Conservation (phyloP, 2,797 vertebrate genomes). For the Toxotes lorentzi region DNA sequence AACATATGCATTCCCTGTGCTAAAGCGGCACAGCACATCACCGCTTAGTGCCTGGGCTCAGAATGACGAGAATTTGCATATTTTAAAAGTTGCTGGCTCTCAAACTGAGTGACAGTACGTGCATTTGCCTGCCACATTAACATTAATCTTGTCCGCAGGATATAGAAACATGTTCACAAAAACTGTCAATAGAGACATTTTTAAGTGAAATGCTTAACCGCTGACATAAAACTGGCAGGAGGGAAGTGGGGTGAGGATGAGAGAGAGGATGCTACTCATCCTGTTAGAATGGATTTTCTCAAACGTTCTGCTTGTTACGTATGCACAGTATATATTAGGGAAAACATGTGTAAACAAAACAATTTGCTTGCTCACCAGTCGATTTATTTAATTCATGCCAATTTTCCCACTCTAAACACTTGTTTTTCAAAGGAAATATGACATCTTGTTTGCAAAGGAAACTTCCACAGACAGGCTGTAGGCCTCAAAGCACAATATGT, state of each 20-base stretch:
- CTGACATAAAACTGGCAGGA: slow-evolving; percentile 29
- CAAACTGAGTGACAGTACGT: slow-evolving; percentile 27
- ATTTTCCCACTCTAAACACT: slow-evolving; percentile 22
- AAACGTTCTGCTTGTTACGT: slow-evolving; percentile 18
- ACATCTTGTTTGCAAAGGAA: slow-evolving; percentile 55
- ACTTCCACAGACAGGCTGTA: slow-evolving; percentile 23
- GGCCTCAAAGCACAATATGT: slow-evolving; percentile 53
- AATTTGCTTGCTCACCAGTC: slow-evolving; percentile 16
- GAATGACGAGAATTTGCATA: slow-evolving; percentile 64
- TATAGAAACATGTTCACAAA: slow-evolving; percentile 33
- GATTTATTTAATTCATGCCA: slow-evolving; percentile 44
- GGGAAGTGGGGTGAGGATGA: slow-evolving; percentile 11
- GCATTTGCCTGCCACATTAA: slow-evolving; percentile 34
- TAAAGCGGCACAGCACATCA: slow-evolving; percentile 27
- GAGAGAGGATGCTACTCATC: slow-evolving; percentile 13
- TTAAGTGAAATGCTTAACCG: slow-evolving; percentile 33
- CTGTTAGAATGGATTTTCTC: slow-evolving; percentile 20
- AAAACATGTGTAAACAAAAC: slow-evolving; percentile 46
- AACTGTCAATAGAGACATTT: slow-evolving; percentile 43
- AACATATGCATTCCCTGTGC: slow-evolving; percentile 8
- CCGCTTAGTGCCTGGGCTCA: slow-evolving; percentile 29
- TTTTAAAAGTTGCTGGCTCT: slow-evolving; percentile 52
- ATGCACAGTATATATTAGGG: slow-evolving; percentile 11
- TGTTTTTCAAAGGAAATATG: slow-evolving; percentile 45
- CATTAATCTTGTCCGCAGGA: slow-evolving; percentile 52